These are phyloP conservation scores for Ametastegia equiseti DNA, from an alignment of 2,888 invertebrate species.

Conservation along the genomic window DNA sequence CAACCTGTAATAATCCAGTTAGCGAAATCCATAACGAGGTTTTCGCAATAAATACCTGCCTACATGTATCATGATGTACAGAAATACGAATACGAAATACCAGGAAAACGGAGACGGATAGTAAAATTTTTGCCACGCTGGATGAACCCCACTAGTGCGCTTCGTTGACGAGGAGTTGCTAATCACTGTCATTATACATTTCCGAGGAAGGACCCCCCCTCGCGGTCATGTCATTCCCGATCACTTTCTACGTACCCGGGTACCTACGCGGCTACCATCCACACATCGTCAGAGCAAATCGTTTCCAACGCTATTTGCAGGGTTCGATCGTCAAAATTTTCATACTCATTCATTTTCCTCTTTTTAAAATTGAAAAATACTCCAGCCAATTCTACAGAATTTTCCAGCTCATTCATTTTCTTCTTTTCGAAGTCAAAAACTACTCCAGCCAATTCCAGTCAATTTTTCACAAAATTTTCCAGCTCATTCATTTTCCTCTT, in stretches of 20 bases:
- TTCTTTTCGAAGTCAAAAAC: too few relatives aligned
- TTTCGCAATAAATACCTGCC: not conserved
- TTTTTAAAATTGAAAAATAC: too few relatives aligned
- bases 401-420: too few relatives aligned
- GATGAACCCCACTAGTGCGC: not conserved
- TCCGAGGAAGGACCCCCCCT: not conserved
- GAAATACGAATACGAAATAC: not conserved
- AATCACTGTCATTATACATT: not conserved
- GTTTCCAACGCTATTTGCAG: too few relatives aligned
- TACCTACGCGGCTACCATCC: not conserved
- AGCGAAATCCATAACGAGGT: slow-evolving; percentile 3
- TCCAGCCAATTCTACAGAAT: too few relatives aligned
- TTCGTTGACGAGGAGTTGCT: not conserved
- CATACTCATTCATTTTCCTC: too few relatives aligned
- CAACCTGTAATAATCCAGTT: slow-evolving; percentile 5
- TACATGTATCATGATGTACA: not conserved
- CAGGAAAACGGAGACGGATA: not conserved
- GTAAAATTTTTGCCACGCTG: not conserved
- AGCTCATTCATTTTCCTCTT: too few relatives aligned
- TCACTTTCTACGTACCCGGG: not conserved
- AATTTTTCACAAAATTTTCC: too few relatives aligned
- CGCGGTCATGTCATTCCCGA: not conserved
- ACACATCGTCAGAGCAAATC: too few relatives aligned
- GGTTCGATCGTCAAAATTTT: too few relatives aligned
- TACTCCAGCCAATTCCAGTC: too few relatives aligned